Base-by-base conservation (phyloP, 2,797 vertebrate species). In the Sebastes elongatus region DNA sequence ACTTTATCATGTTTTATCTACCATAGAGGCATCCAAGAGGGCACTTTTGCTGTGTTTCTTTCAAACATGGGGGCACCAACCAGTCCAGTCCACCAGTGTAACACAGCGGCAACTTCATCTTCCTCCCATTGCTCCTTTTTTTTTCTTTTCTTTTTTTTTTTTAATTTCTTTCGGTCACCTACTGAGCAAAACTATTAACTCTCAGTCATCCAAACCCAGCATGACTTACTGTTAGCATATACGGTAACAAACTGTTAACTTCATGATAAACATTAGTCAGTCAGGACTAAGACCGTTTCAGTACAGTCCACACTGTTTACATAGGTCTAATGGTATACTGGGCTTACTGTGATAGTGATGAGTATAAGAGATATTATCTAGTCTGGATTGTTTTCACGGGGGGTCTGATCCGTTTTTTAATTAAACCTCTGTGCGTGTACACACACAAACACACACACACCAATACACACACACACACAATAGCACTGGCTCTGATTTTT, bases 231-330 rank as follows among this genome's bases (percentile, higher is more conserved):
- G 33, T 38, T n/a, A 66, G 22, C 38, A 33, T 18, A 57, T 52
- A 35, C 4, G 1, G 25, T 18, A 53, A 71, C 35, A 60, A 30
- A 64, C 82, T 67, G 18, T 64, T 56, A 55, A 59, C 72, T 52
- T 76, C 11, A 82, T 86, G 78, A 81, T 86, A 77, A 86, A 89
- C 85, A 86, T 38, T 3, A 56, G 67, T 83, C 74, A 76, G 76
- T 81, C 71, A 77, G 67, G 73, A 11, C 76, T 30, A 8, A 79
- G 74, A 79, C 69, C 64, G 28, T 70, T 76, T 14, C n/a, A 23
- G 52, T 3, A 2, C 8, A 46, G 59, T 59, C 23, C 7, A 16
- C 46, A 61, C 33, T 55, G 71, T 82, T 84, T 71, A 80, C 60
- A 78, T 7, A 38, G 28, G 38, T 84, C 13, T 55, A 70, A 60